phyloP scores from a whole-genome alignment of 1,140 invertebrate genomes.

The Drosophila guanche region DNA sequence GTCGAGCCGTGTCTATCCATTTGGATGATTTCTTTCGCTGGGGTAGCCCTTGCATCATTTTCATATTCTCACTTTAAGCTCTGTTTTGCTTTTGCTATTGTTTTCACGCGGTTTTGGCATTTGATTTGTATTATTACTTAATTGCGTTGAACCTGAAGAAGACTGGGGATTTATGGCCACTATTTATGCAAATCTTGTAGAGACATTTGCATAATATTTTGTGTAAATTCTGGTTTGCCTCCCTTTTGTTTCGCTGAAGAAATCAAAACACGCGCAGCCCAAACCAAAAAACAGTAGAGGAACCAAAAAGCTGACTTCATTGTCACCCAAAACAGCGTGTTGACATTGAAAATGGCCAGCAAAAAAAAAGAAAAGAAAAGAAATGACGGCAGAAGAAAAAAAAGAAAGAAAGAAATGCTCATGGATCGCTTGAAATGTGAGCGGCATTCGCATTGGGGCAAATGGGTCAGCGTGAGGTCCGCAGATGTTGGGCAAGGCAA shows the following conservation, averaged over 20 bases:
- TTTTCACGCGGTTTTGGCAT: conserved; percentile 33
- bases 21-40: conserved; percentile 59
- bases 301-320: conserved; percentile 57
- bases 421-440: conserved; percentile 56
- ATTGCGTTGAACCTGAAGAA: conserved; percentile 81
- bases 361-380: conserved; percentile 27
- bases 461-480: conserved; percentile 62
- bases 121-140: conserved; percentile 81
- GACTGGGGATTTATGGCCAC: conserved; percentile 51
- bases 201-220: conserved; percentile 45
- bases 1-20: conserved; percentile 47
- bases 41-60: conserved; percentile 65
- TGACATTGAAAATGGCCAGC: conserved; percentile 71
- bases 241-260: conserved; percentile 30
- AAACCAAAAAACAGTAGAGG: conserved; percentile 19
- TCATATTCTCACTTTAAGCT: neutral
- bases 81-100: conserved; percentile 24
- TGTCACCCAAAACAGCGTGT: conserved; percentile 55
- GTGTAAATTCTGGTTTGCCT: conserved; percentile 61
- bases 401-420: neutral
- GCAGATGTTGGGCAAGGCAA: conserved; percentile 72
- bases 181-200: conserved; percentile 46
- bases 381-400: conserved; percentile 12
- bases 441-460: conserved; percentile 68
- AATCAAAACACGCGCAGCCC: conserved; percentile 62